Evolutionary conservation across 2,888 invertebrate genomes (phyloP).

Genomic region (Calameuta filiformis): DNA sequence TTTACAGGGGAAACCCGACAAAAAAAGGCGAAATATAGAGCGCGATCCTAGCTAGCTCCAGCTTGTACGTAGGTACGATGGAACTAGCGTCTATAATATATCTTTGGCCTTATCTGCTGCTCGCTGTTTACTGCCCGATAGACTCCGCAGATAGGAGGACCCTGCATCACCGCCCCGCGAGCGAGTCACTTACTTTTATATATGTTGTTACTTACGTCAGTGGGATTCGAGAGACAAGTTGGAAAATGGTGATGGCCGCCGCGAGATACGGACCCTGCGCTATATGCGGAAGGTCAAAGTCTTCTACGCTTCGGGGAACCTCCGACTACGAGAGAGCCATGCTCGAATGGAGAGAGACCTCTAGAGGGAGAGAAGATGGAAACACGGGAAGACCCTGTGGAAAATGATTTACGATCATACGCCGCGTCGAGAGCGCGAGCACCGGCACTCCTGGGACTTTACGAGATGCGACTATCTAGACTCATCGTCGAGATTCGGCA

Average conservation of each 20-base stretch:
- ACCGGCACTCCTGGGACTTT: neutral
- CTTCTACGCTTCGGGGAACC: neutral
- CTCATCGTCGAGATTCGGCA: neutral
- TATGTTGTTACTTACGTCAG: conserved; percentile 60
- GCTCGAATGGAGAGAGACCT: no score
- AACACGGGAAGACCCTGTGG: neutral
- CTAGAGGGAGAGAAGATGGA: neutral
- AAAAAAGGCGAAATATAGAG: conserved; percentile 38
- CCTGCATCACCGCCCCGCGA: conserved; percentile 36
- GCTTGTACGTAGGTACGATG: conserved; percentile 44
- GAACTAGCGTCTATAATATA: conserved; percentile 61
- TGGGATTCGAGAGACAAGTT: conserved; percentile 58
- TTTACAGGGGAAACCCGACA: conserved; percentile 32
- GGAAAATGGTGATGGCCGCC: conserved; percentile 56
- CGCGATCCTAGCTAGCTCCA: neutral
- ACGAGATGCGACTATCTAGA: neutral
- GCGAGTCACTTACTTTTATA: conserved; percentile 59
- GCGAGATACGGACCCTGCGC: conserved; percentile 46
- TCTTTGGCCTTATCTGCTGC: conserved; percentile 64
- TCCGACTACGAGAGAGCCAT: neutral
- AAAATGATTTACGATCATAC: conserved; percentile 39
- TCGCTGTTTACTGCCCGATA: conserved; percentile 66
- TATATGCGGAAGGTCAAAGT: conserved; percentile 5
- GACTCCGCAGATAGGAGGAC: conserved; percentile 60
- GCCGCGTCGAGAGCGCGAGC: conserved; percentile 51